phyloP scores from a whole-genome alignment of 2,888 invertebrate genomes.

The Cenopis cana region DNA sequence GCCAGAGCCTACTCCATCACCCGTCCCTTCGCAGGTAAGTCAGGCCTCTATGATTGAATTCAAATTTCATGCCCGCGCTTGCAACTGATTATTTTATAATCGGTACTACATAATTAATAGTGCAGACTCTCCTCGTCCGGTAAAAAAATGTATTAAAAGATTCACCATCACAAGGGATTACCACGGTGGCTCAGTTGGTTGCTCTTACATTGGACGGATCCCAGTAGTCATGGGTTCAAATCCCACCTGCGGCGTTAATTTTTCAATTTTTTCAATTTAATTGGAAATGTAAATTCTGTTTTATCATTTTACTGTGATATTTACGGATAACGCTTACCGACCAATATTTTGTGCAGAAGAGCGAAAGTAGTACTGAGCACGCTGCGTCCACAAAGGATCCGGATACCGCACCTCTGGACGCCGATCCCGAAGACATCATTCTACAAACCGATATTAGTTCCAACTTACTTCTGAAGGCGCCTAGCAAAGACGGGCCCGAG shows the following conservation, averaged over 20 bases:
- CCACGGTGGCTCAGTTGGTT: too few relatives aligned
- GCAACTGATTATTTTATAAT: too few relatives aligned
- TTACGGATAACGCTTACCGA: neutral
- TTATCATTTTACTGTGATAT: neutral
- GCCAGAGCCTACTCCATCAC: slow-evolving; percentile 72
- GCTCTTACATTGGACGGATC: too few relatives aligned
- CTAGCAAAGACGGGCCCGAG: slow-evolving; percentile 94
- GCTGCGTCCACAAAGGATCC: slow-evolving; percentile 52
- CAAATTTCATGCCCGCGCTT: too few relatives aligned
- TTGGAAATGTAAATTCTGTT: neutral
- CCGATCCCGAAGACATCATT: slow-evolving; percentile 85
- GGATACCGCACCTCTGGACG: slow-evolving; percentile 50
- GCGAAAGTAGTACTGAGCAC: slow-evolving; percentile 70
- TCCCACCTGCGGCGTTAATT: too few relatives aligned
- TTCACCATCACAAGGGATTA: too few relatives aligned
- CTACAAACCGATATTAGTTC: slow-evolving; percentile 93
- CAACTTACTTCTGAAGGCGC: slow-evolving; percentile 92
- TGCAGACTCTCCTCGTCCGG: too few relatives aligned
- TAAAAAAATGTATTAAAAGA: too few relatives aligned
- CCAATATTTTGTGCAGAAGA: slow-evolving; percentile 58
- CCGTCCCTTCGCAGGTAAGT: slow-evolving; percentile 76
- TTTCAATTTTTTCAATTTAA: too few relatives aligned
- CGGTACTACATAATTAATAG: too few relatives aligned
- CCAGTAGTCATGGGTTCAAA: too few relatives aligned
- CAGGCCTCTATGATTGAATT: too few relatives aligned